These are phyloP conservation scores for Synergus japonicus DNA, from an alignment of 2,888 invertebrate genomes.

Conservation along the genomic window DNA sequence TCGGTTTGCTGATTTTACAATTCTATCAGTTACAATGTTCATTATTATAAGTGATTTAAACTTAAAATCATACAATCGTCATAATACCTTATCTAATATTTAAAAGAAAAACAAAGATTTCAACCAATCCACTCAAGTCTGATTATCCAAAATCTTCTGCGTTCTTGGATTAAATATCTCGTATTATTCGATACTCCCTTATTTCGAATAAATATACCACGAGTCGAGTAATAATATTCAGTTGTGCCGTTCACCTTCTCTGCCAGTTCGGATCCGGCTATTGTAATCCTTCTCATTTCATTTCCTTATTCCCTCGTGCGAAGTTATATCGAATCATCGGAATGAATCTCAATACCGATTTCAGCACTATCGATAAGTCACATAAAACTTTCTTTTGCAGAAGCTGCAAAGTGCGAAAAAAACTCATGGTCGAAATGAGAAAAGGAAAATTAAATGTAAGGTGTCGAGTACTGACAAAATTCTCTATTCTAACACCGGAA, in stretches of 20 bases:
- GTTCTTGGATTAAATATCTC: not conserved
- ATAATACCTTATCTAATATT: not conserved
- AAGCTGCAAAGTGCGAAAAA: not conserved
- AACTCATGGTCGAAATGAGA: not conserved
- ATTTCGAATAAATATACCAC: not conserved
- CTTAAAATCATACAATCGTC: too few species aligned
- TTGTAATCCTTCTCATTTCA: constrained; percentile 29
- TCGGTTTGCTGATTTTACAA: too few species aligned
- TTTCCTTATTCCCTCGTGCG: constrained; percentile 33
- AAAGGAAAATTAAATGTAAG: constrained; percentile 1
- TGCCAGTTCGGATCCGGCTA: constrained; percentile 17
- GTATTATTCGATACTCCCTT: not conserved
- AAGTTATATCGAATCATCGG: constrained; percentile 30
- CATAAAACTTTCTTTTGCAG: not conserved
- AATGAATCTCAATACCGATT: constrained; percentile 29
- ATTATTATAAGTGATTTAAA: too few species aligned
- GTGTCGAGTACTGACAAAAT: constrained; percentile 1
- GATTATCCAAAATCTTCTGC: not conserved
- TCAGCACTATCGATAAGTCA: constrained; percentile 11
- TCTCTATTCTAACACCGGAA: constrained; percentile 52
- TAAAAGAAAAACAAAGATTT: not conserved
- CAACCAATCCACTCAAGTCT: not conserved
- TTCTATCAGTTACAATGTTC: too few species aligned
- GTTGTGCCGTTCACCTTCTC: constrained; percentile 14
- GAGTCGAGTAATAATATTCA: not conserved